Evolutionary conservation across 2,797 vertebrate species (phyloP), one percentile per base, ranked within the genome.

Genomic region (Eutrigla gurnardus): DNA sequence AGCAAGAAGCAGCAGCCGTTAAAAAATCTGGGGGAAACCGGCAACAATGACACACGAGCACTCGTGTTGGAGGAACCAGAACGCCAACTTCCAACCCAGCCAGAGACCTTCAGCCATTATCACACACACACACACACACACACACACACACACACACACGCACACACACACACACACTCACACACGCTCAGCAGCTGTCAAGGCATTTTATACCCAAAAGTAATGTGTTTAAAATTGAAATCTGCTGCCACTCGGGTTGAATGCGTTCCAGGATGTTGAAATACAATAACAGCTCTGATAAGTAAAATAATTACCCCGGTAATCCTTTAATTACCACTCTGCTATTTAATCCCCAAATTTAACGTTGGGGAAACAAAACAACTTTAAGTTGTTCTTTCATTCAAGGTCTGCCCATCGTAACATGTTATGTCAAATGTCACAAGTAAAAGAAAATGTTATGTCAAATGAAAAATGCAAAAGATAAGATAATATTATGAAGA

Each of bases 221-320:
- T 58, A 11, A 50, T 68, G 4, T 37, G 42, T 54, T 84, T 43
- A 8, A 40, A 40, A 76, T 77, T 49, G 59, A 61, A 71, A 50
- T 17, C 60, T 54, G 61, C 53, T 64, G 63, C 15, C 32, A 32
- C 36, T 43, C 72, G 76, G 25, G n/a, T 61, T 62, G 58, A 83
- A 50, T 25, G 1, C 50, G 47, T 40, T 50, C 64, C 33, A 77
- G 53, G 6, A 14, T 71, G 35, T 67, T 59, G 7, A 75, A 72
- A 71, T 13, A 39, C n/a, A 77, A 71, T 37, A 78, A 63, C 65
- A 72, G 49, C 61, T 53, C 33, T 73, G 68, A 86, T 68, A 45
- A 69, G 18, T 33, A 50, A 35, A 58, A 43, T 81, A 61, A 71
- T 75, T 55, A 61, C 50, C 33, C 54, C 50, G 50, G 12, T 72